Conservation (phyloP, 2,888 invertebrate genomes). For the Andrena camellia region DNA sequence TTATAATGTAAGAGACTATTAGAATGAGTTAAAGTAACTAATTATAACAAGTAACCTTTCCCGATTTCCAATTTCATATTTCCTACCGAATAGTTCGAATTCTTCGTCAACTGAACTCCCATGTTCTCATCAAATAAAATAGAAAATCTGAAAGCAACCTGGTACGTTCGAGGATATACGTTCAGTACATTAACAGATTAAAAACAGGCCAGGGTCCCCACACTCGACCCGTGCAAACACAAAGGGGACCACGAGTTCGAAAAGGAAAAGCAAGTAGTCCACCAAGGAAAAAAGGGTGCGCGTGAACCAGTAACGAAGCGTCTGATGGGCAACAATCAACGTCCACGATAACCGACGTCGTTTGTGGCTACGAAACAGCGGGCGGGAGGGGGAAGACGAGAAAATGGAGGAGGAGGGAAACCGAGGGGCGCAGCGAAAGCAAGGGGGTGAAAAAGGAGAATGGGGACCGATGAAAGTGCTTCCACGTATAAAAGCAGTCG, state of each 20-base stretch:
- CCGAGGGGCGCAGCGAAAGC: neutral
- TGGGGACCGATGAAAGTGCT: conserved; percentile 61
- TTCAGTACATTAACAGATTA: neutral
- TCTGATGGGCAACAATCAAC: conserved; percentile 30
- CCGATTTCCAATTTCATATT: too few relatives aligned
- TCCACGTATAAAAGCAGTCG: conserved; percentile 70
- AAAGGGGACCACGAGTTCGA: neutral
- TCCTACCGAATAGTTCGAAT: too few relatives aligned
- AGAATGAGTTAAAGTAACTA: too few relatives aligned
- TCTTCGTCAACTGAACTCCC: too few relatives aligned
- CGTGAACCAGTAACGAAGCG: conserved; percentile 15
- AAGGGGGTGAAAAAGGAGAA: conserved; percentile 39
- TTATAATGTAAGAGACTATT: neutral
- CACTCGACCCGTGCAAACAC: neutral
- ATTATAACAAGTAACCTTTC: too few relatives aligned
- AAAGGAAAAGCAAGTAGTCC: neutral
- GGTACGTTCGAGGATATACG: too few relatives aligned
- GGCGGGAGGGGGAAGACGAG: neutral
- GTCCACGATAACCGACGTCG: conserved; percentile 42
- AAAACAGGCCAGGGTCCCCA: neutral
- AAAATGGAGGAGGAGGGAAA: conserved; percentile 12
- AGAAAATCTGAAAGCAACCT: too few relatives aligned
- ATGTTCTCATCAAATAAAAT: too few relatives aligned
- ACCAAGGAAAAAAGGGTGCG: neutral
- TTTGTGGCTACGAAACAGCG: conserved; percentile 26